Percentiles rank a stretch among this genome's conserved stretches.
phyloP scores from a whole-genome alignment of 2,113 vertebrate genomes.

The Misgurnus anguillicaudatus region DNA sequence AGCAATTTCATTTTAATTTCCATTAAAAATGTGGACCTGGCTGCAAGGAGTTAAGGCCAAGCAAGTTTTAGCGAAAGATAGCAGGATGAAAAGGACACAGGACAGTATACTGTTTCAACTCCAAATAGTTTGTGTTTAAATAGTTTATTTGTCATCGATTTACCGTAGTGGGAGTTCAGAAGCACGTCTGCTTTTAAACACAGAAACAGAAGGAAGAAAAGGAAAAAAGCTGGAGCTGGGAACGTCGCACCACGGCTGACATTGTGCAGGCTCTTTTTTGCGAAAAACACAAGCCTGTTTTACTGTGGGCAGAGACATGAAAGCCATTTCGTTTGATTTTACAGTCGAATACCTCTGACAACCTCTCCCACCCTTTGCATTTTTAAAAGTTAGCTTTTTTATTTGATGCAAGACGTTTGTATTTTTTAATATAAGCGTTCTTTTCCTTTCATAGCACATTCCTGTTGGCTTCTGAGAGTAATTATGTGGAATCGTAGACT shows the following conservation, averaged over 20 bases:
- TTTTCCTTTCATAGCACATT: constrained; percentile 34
- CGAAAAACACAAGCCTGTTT: constrained; percentile 60
- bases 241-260: constrained; percentile 56
- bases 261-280: constrained; percentile 58
- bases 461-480: constrained; percentile 58
- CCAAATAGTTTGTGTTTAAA: constrained; percentile 6
- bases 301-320: constrained; percentile 67
- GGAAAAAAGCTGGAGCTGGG: constrained; percentile 33
- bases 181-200: constrained; percentile 35
- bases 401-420: constrained; percentile 22
- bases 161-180: constrained; percentile 1
- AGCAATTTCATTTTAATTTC: constrained; percentile 11
- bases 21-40: constrained; percentile 5
- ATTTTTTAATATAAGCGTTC: constrained; percentile 32
- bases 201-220: constrained; percentile 43
- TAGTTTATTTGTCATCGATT: constrained; percentile 3
- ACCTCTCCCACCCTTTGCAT: constrained; percentile 49
- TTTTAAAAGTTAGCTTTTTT: constrained; percentile 49
- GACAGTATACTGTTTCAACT: constrained; percentile 18
- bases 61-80: constrained; percentile 26
- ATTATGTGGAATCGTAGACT: constrained; percentile 60
- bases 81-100: constrained; percentile 33
- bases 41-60: constrained; percentile 21
- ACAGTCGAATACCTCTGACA: constrained; percentile 62
- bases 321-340: constrained; percentile 69